These are phyloP conservation scores for Pocillopora meandrina DNA, from an alignment of 92 coral and sea anemone genomes.

Conservation along the genomic window DNA sequence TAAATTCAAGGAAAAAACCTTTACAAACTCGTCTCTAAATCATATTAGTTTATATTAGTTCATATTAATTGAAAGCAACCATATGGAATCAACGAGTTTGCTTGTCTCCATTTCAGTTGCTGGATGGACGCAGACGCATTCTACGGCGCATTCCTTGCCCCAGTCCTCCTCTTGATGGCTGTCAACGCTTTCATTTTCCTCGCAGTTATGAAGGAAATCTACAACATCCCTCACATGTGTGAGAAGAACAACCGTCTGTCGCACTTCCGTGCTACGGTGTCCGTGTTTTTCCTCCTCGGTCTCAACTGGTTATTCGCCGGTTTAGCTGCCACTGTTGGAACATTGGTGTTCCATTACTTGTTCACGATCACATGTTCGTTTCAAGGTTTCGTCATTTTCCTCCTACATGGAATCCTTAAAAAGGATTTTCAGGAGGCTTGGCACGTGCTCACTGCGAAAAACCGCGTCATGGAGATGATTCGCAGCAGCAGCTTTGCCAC, in stretches of 20 bases:
- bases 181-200: slow-evolving; percentile 71
- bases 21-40: too few species aligned
- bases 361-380: slow-evolving; percentile 93
- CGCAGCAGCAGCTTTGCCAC: slow-evolving; percentile 56
- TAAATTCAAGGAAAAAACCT: too few species aligned
- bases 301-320: slow-evolving; percentile 97
- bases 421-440: slow-evolving; percentile 93
- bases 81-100: too few species aligned
- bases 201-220: slow-evolving; percentile 92
- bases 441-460: slow-evolving; percentile 58
- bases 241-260: slow-evolving; percentile 76
- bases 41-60: too few species aligned
- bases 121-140: slow-evolving; percentile 85
- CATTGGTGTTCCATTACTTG: slow-evolving; percentile 78
- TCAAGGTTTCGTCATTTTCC: slow-evolving; percentile 86
- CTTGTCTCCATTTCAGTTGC: slow-evolving; percentile 61
- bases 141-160: slow-evolving; percentile 86
- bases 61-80: too few species aligned
- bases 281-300: slow-evolving; percentile 90
- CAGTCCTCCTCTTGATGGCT: slow-evolving; percentile 84
- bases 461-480: slow-evolving; percentile 64
- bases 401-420: slow-evolving; percentile 90
- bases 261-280: slow-evolving; percentile 87
- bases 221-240: slow-evolving; percentile 75
- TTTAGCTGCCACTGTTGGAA: slow-evolving; percentile 79